Evolutionary conservation across 2,113 vertebrate genomes (phyloP), one percentile per base, ranked within the genome.

Genomic region (Heterotis niloticus): DNA sequence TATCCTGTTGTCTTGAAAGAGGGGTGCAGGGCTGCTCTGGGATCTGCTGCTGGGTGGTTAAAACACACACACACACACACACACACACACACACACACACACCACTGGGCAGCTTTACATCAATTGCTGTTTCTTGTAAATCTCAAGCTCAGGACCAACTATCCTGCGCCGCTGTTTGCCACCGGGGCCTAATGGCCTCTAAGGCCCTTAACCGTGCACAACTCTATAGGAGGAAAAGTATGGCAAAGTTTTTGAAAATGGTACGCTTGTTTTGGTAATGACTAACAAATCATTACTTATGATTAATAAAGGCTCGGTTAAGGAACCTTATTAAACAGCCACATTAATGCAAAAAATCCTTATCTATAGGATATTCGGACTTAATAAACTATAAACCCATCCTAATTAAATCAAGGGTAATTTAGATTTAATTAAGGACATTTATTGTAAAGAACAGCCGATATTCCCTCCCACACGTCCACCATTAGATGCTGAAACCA

Each of bases 361-460:
- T 71, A 71, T 71, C 69, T 51, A 71, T 75, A 62, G 62, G 64
- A 62, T 64, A 64, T 75, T 65, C 52, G 57, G 24, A 51, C n/a
- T 76, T 76, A 65, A 76, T 75, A 75, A 75, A 75, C 59, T 75
- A 74, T 59, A 59, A 59, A 74, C 57, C 23, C 57, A 64, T 64
- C 56, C 56, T 62, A 64, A 75, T 75, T 75, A 28, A 29, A 75
- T 75, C 59, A 75, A 64, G 29, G 74, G 26, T 34, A 75, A 75
- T 75, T 75, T 62, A 75, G 57, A 76, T 65, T 76, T 64, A 64
- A 65, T 64, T 76, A 76, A 76, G 75, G n/a, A 34, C 62, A 65
- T 76, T 76, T 65, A 76, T 65, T 76, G 28, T 65, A 76, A 51
- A 64, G 75, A 65, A 29, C 20, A 9, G 29, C 74, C 59, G 34